phyloP scores from a whole-genome alignment of 2,888 invertebrate species.

The Diarsia dahlii region DNA sequence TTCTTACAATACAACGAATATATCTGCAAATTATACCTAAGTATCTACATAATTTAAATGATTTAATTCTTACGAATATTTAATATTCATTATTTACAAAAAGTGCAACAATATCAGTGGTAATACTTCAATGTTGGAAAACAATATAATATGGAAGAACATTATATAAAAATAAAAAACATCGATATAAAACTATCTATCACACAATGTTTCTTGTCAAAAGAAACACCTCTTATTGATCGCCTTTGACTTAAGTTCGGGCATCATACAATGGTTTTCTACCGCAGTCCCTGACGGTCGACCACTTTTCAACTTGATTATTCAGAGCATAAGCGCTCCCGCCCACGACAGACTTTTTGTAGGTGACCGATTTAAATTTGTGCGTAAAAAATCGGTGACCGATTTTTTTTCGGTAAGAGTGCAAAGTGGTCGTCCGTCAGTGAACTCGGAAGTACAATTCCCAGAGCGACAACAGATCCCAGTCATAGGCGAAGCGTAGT shows the following conservation, averaged over 20 bases:
- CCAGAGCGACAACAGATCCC: background rate
- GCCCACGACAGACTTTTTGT: no score
- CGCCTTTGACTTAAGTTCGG: background rate
- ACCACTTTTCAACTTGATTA: no score
- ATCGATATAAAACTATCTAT: conserved; percentile 10
- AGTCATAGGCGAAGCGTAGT: background rate
- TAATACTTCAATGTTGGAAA: conserved; percentile 24
- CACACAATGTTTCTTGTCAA: conserved; percentile 18
- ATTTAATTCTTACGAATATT: conserved; percentile 6
- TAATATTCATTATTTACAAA: conserved; percentile 26
- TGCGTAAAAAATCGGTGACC: no score
- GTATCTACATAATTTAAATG: background rate
- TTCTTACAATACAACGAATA: background rate
- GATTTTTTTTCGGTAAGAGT: no score
- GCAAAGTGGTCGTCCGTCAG: no score
- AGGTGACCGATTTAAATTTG: no score
- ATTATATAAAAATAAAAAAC: background rate
- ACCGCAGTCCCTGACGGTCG: background rate
- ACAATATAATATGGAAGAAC: background rate
- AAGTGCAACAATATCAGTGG: conserved; percentile 14
- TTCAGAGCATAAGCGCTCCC: no score
- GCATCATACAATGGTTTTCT: background rate
- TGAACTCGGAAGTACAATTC: background rate
- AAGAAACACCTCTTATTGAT: conserved; percentile 1
- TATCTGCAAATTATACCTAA: conserved; percentile 7